phyloP scores from a whole-genome alignment of 30 jellyfish, hydroid and myxozoan genomes.

The Clytia hemisphaerica region DNA sequence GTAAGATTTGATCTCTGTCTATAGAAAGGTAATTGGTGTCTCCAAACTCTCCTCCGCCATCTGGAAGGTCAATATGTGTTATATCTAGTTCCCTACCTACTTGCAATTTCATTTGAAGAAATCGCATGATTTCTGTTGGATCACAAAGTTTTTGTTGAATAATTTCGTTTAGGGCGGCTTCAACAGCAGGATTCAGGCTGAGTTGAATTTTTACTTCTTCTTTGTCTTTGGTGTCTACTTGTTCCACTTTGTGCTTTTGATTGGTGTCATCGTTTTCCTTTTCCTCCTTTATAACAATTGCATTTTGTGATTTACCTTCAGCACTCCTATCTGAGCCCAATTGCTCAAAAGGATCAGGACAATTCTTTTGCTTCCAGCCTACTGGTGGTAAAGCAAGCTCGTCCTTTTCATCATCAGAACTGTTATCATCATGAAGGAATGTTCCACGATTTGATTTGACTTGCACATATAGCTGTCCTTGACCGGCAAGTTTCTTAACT shows the following conservation, averaged over 20 bases:
- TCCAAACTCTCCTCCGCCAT: too few relatives aligned
- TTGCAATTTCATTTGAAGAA: conserved; percentile 18
- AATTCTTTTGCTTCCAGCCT: neutral
- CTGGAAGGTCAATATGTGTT: too few relatives aligned
- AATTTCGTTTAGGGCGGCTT: neutral
- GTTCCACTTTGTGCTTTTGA: too few relatives aligned
- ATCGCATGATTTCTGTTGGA: conserved; percentile 27
- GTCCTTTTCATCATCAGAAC: conserved; percentile 8
- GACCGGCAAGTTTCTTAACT: conserved; percentile 29
- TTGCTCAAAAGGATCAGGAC: neutral
- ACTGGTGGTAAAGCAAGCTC: neutral
- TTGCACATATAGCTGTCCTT: conserved; percentile 18
- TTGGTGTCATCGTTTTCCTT: too few relatives aligned
- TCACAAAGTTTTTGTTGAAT: neutral
- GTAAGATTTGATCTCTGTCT: too few relatives aligned
- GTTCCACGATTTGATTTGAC: neutral
- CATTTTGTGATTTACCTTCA: neutral
- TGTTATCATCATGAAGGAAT: conserved; percentile 9
- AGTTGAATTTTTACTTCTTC: neutral
- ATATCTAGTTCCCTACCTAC: conserved; percentile 35
- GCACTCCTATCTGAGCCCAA: neutral
- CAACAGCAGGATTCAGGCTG: neutral
- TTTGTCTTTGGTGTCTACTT: conserved; percentile 14
- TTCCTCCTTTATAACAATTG: neutral
- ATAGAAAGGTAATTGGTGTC: too few relatives aligned